A percentile compares a stretch with the other conserved stretches of the same genome.
Evolutionary conservation across 2,888 invertebrate species (phyloP).

Genomic region (Zelleria hepariella): DNA sequence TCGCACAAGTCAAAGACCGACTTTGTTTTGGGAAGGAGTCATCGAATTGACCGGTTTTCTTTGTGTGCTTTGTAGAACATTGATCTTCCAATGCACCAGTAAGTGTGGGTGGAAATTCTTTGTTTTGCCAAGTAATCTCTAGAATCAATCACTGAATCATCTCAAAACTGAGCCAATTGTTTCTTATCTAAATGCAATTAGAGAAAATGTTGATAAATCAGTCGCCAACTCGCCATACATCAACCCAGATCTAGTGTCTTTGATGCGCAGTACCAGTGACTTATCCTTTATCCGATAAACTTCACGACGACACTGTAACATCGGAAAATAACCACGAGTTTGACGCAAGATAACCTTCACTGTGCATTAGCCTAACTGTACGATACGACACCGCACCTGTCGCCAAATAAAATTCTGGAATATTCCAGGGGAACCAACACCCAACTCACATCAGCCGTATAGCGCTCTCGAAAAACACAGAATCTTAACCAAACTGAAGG

Average conservation of each 20-base stretch:
- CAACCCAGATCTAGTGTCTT: no score
- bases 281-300: not conserved
- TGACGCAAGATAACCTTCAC: not conserved
- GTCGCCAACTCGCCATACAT: no score
- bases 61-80: not conserved
- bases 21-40: conserved; percentile 1
- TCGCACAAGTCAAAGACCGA: conserved; percentile 13
- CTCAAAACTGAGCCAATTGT: not conserved
- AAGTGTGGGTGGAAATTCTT: not conserved
- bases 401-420: conserved; percentile 21
- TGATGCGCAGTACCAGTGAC: not conserved
- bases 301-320: not conserved
- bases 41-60: not conserved
- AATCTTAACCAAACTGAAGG: conserved; percentile 11
- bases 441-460: conserved; percentile 18
- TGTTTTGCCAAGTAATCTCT: not conserved
- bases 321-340: not conserved
- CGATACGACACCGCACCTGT: conserved; percentile 13
- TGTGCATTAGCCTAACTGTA: not conserved
- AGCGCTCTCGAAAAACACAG: conserved; percentile 18
- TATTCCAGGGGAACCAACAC: conserved; percentile 24
- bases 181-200: not conserved
- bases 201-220: not conserved
- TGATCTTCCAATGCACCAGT: not conserved
- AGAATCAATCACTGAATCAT: no score